Percentiles rank a stretch among this genome's conserved stretches.
phyloP scores from a whole-genome alignment of 2,113 vertebrate genomes.

The Tachycineta bicolor region DNA sequence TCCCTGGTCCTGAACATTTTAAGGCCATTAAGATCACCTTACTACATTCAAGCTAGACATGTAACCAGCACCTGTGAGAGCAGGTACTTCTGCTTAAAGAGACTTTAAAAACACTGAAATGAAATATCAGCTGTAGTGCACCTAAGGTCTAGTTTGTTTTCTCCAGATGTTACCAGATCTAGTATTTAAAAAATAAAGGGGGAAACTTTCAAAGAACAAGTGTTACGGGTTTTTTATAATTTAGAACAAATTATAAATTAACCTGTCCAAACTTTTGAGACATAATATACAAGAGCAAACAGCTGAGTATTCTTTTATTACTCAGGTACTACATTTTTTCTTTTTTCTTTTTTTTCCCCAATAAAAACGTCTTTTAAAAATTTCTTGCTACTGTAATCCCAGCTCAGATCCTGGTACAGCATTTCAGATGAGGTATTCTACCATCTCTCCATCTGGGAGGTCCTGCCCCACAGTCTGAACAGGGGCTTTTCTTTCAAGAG shows the following conservation, averaged over 20 bases:
- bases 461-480: slow-evolving; percentile 78
- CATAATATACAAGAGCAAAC: slow-evolving; percentile 71
- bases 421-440: slow-evolving; percentile 85
- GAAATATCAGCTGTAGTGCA: slow-evolving; percentile 47
- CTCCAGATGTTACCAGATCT: slow-evolving; percentile 52
- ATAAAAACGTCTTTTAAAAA: slow-evolving; percentile 69
- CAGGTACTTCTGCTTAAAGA: slow-evolving; percentile 5
- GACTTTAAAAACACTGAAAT: slow-evolving; percentile 55
- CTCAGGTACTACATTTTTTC: slow-evolving; percentile 59
- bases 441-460: slow-evolving; percentile 80
- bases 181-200: slow-evolving; percentile 51
- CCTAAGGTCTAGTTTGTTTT: slow-evolving; percentile 35
- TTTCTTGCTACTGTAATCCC: slow-evolving; percentile 55
- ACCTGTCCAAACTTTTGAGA: slow-evolving; percentile 68
- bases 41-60: not conserved
- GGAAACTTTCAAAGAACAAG: slow-evolving; percentile 46
- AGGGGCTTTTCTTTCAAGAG: slow-evolving; percentile 79
- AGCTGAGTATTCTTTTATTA: slow-evolving; percentile 69
- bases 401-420: slow-evolving; percentile 48
- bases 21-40: not conserved
- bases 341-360: slow-evolving; percentile 5
- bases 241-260: slow-evolving; percentile 75
- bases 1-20: not conserved
- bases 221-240: slow-evolving; percentile 39
- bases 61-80: slow-evolving; percentile 34